These are phyloP conservation scores for Tachypleus tridentatus DNA, from an alignment of 1,140 invertebrate genomes.

Conservation along the genomic window DNA sequence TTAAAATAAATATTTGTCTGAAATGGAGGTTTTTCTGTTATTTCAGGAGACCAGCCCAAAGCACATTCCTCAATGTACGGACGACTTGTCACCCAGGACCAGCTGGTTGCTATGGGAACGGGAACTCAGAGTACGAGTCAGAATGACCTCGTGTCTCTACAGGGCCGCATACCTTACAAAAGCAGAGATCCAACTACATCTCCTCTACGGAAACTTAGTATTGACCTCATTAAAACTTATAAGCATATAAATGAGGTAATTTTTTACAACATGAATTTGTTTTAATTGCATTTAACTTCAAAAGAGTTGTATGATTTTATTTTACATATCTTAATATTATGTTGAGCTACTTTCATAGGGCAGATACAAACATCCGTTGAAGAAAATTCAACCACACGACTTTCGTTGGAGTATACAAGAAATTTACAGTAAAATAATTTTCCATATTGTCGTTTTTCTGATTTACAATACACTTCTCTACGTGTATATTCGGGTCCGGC, in stretches of 20 bases:
- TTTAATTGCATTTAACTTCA: no score
- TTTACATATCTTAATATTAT: no score
- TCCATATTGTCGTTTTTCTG: no score
- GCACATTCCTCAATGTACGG: slow-evolving; percentile 61
- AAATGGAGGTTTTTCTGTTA: slow-evolving; percentile 1
- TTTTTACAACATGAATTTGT: slow-evolving; percentile 1
- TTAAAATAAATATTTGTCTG: no score
- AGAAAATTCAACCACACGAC: no score
- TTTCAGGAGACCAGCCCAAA: slow-evolving; percentile 34
- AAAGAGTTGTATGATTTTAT: no score
- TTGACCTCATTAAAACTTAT: slow-evolving; percentile 99
- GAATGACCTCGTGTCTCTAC: slow-evolving; percentile 19
- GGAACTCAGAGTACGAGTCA: slow-evolving; percentile 18
- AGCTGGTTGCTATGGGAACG: slow-evolving; percentile 44
- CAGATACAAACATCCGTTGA: no score
- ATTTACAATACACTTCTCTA: no score
- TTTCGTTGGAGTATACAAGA: no score
- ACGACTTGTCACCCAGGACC: slow-evolving; percentile 72
- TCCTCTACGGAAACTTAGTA: slow-evolving; percentile 90
- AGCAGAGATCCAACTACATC: slow-evolving; percentile 85
- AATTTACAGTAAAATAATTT: no score
- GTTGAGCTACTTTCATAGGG: no score
- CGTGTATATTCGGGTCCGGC: no score
- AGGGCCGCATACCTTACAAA: slow-evolving; percentile 23
- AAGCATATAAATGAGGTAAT: slow-evolving; percentile 99